Conservation (phyloP, 2,113 vertebrate genomes). For the Chionis minor region DNA sequence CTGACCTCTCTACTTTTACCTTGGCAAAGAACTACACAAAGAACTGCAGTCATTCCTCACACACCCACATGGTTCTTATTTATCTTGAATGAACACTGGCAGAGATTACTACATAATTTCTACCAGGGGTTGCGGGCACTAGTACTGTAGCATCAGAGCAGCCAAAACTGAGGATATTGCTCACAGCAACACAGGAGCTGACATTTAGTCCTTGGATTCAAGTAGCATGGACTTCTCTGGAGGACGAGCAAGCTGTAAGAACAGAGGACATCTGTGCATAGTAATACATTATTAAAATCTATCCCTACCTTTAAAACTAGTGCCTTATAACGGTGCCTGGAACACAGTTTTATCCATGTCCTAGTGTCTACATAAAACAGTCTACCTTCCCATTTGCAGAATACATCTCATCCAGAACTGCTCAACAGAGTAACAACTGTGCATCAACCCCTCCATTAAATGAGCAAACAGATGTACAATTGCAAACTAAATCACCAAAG, state of each 20-base stretch:
- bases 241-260: not conserved
- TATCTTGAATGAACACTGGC: conserved; percentile 39
- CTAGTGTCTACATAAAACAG: not conserved
- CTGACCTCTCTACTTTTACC: not conserved
- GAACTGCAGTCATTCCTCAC: not conserved
- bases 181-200: not conserved
- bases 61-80: conserved; percentile 41
- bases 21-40: not conserved
- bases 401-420: not conserved
- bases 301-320: not conserved
- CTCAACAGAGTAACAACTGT: not conserved
- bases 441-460: not conserved
- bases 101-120: conserved; percentile 41
- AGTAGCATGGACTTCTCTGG: not conserved
- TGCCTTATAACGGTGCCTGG: not conserved
- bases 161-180: conserved; percentile 4
- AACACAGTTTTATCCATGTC: not conserved
- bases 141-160: not conserved
- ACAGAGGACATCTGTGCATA: not conserved
- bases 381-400: not conserved
- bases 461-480: not conserved
- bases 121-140: not conserved
- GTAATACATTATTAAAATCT: not conserved
- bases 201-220: not conserved
- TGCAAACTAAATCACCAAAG: not conserved